Base-by-base conservation (phyloP, 30 jellyfish, hydroid and myxozoan genomes). In the Chironex yamaguchii region DNA sequence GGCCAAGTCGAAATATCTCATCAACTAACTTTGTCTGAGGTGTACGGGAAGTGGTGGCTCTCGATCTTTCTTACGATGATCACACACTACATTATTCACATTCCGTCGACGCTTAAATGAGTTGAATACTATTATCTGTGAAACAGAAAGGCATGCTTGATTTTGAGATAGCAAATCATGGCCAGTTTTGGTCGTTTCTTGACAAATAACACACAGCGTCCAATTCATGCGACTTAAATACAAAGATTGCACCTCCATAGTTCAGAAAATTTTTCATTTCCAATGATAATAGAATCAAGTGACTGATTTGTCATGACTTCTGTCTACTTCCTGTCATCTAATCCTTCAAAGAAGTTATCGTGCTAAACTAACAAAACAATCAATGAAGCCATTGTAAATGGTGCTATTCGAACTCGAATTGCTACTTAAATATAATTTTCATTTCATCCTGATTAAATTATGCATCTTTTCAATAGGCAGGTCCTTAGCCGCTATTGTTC, bases 141-240 rank as follows among this genome's bases (percentile, higher is more conserved):
- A 29, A 76, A 76, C 52, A 49, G 88, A 27, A 20, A 76, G 62
- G 50, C 53, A 29, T 76, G 88, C 88, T 76, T 76, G 88, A 76
- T 76, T 53, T 52, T 76, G 62, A 53, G 81, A 53, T 34, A 76
- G 12, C 79, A 26, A 28, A 49, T 50, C 49, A 12, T 50, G 49
- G 3, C 11, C 27, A 9, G n/a, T n/a, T 25, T 24, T 13, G n/a
- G 89, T 29, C 17, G 29, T 50, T 29, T 82, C 52, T 27, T 82
- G 92, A 68, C 88, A 82, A 66, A 50, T 42, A 50, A 52, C 77
- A 53, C 92, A 82, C 62, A 14, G 17, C 30, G 29, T 73, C 92
- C 87, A 82, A 70, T 82, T 33, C 26, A 68, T 51, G n/a, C 29
- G 24, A 69, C 34, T 34, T 64, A 21, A 30, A 34, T 64, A 34